Evolutionary conservation across 1,140 invertebrate species (phyloP).

Genomic region (Cylas formicarius): DNA sequence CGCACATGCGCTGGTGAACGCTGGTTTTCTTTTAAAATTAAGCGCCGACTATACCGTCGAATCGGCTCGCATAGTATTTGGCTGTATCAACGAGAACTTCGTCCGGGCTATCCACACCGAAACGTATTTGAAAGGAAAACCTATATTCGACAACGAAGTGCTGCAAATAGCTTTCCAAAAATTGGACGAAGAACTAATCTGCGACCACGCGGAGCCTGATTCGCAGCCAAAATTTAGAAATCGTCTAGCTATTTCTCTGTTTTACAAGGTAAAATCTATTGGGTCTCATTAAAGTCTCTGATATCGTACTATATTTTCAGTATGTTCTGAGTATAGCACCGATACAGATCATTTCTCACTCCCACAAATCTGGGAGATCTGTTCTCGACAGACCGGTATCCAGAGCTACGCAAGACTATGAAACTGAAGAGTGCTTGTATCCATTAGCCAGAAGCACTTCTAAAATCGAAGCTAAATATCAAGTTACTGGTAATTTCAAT

Average conservation of each 20-base stretch:
- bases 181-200: conserved; percentile 55
- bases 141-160: conserved; percentile 45
- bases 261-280: conserved; percentile 55
- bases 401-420: conserved; percentile 62
- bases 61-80: conserved; percentile 45
- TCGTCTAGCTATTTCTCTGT: conserved; percentile 56
- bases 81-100: conserved; percentile 64
- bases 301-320: background rate
- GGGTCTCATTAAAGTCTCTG: background rate
- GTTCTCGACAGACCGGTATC: conserved; percentile 57
- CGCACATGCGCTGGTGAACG: conserved; percentile 75
- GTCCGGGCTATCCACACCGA: conserved; percentile 65
- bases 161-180: conserved; percentile 51
- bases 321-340: conserved; percentile 46
- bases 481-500: conserved; percentile 41
- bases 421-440: conserved; percentile 63
- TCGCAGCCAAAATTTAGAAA: conserved; percentile 58
- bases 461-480: conserved; percentile 66
- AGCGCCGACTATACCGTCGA: conserved; percentile 17
- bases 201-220: conserved; percentile 55
- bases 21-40: conserved; percentile 66
- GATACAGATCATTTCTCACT: conserved; percentile 39
- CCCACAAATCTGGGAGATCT: conserved; percentile 47
- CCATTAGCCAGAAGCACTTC: conserved; percentile 76
- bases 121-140: conserved; percentile 51